Evolutionary conservation across 2,888 invertebrate species (phyloP).

Genomic region (Drosophila barbarae): DNA sequence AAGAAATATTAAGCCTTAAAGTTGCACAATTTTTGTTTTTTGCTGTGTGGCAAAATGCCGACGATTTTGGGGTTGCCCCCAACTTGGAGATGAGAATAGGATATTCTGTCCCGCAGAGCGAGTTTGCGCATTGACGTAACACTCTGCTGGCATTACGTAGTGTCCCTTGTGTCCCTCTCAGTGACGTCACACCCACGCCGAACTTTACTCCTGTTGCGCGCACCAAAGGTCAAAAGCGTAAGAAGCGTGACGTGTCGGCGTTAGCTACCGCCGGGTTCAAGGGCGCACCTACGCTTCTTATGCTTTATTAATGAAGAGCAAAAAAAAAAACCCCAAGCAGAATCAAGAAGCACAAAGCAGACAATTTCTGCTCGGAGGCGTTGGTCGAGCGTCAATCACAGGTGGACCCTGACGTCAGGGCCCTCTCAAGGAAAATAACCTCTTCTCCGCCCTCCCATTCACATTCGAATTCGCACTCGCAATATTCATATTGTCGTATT

Average conservation of each 20-base stretch:
- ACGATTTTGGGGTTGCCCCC: background rate
- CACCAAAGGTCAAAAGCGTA: conserved; percentile 32
- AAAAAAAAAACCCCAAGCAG: background rate
- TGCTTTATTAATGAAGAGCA: conserved; percentile 16
- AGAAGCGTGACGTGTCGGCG: conserved; percentile 38
- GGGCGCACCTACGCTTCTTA: conserved; percentile 28
- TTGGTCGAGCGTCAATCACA: conserved; percentile 60
- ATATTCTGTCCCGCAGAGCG: conserved; percentile 16
- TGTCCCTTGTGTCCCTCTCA: conserved; percentile 6
- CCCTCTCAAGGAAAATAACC: conserved; percentile 12
- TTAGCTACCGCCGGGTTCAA: conserved; percentile 42
- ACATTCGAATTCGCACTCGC: conserved; percentile 2
- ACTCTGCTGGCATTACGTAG: conserved; percentile 32
- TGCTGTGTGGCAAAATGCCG: conserved; percentile 12
- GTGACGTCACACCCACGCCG: conserved; percentile 34
- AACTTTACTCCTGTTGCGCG: conserved; percentile 34
- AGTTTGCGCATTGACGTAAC: conserved; percentile 63
- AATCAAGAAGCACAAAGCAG: conserved; percentile 6
- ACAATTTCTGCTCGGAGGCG: conserved; percentile 28
- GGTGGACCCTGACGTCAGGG: conserved; percentile 64
- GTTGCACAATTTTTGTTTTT: background rate
- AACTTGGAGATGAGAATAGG: conserved; percentile 15
- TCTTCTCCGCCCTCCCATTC: background rate
- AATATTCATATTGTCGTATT: conserved; percentile 22
- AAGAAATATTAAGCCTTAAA: background rate